Evolutionary conservation across 2,888 invertebrate species (phyloP), one percentile per base, ranked within the genome.

Genomic region (Hirtodrosophila duncani): DNA sequence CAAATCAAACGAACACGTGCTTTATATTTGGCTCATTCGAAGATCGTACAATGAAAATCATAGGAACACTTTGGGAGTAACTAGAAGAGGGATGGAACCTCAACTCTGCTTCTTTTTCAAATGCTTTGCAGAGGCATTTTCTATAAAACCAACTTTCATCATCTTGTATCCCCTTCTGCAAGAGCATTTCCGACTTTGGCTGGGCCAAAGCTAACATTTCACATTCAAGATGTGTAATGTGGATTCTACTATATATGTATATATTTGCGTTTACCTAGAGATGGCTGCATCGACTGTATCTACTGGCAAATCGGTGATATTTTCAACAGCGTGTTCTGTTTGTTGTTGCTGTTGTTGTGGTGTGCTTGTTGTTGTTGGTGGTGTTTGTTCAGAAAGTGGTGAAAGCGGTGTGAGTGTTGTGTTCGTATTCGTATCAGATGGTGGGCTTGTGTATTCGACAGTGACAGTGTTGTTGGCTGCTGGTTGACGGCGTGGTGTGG

Each of bases 261-360:
- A n/a, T n/a, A n/a, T n/a, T n/a, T n/a, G n/a, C n/a, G 45, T 44
- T 85, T 85, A 85, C 85, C 85, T 85, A 85, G 67, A 62, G 42
- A 41, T 39, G 39, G 60, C 63, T 49, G 78, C 80, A 72, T 85
- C 85, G 71, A 81, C 77, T 44, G 81, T 85, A 75, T 85, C 85
- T 83, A 82, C 63, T 46, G 84, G 74, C 64, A 81, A 60, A 58
- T 80, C 81, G 75, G 80, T 79, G 82, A 80, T 81, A 48, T 83
- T 81, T 44, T 70, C 77, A 56, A 48, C 59, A 41, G 50, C 68
- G 34, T 20, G 67, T 62, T 60, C 68, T 49, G 58, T 64, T 51
- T 63, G 68, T 59, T 72, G 62, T 58, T 71, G 63, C 64, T 62
- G 63, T 66, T 59, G 62, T 38, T 68, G 71, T 59, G 72, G 75